Evolutionary conservation across 2,888 invertebrate species (phyloP).

Genomic region (Pyrochroa serraticornis): DNA sequence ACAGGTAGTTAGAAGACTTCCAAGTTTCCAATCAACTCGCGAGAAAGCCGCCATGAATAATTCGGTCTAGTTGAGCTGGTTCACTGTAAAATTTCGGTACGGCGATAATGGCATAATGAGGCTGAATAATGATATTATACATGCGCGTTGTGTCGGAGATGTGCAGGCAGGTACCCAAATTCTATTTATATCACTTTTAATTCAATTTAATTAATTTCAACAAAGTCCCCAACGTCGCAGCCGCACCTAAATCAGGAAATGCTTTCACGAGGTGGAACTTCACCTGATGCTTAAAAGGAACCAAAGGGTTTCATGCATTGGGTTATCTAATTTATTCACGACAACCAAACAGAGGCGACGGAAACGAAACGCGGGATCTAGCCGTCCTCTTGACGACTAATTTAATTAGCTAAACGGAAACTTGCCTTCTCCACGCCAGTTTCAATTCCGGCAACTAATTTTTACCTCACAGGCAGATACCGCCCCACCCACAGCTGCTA

Average conservation of each 20-base stretch:
- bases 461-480: too few relatives aligned
- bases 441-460: too few relatives aligned
- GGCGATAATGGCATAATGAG: conserved; percentile 34
- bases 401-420: conserved; percentile 16
- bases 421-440: background rate
- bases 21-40: conserved; percentile 32
- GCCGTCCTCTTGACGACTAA: conserved; percentile 3
- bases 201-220: conserved; percentile 27
- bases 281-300: conserved; percentile 19
- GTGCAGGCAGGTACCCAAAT: conserved; percentile 11
- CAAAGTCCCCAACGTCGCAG: conserved; percentile 9
- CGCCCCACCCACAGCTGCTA: too few relatives aligned
- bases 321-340: conserved; percentile 13
- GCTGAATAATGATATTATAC: conserved; percentile 29
- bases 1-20: conserved; percentile 35
- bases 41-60: conserved; percentile 31
- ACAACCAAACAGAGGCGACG: background rate
- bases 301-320: conserved; percentile 11
- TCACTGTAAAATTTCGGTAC: conserved; percentile 31
- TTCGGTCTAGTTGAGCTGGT: conserved; percentile 27
- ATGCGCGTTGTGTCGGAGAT: conserved; percentile 23
- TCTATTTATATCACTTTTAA: conserved; percentile 29
- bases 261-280: conserved; percentile 19
- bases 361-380: background rate
- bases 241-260: conserved; percentile 22